Base-by-base conservation (phyloP, 2,113 vertebrate genomes). In the Gopherus flavomarginatus region DNA sequence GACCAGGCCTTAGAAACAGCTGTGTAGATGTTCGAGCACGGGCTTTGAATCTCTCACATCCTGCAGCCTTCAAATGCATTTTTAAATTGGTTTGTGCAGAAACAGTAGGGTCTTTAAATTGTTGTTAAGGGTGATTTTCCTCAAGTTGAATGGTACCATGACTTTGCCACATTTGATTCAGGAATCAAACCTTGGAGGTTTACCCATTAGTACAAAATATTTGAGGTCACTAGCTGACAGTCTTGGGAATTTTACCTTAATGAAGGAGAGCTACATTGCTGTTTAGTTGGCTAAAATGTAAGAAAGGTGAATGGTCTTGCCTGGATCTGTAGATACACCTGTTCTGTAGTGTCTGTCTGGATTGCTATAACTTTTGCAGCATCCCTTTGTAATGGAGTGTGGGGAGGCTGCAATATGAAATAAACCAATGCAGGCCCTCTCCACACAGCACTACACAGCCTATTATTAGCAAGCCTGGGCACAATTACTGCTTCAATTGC, bases 201-300 rank as follows among this genome's bases (percentile, higher is more conserved):
- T 81, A 47, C 0, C 19, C 1, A 0, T n/a, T 35, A 62, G 80
- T 81, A 83, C 62, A 90, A 88, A 95, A 95, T 90, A 14, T 44
- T 84, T 84, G 52, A 95, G 90, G 44, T 62, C 81, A 44, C 81
- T 80, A 49, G 75, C 69, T 82, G n/a, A 62, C 35, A 82, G 47
- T 81, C 59, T 59, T 86, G 59, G 87, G 78, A 31, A 8, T 6
- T 95, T 94, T 93, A 93, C 77, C 42, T 10, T 38, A 31, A 86
- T 16, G 1, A 1, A 3, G 2, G 42, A 44, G 84, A 94, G 54
- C 29, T 81, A 0, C 47, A 4, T 57, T 16, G 78, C 69, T 78
- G 29, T 81, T 88, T 24, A 80, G 31, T 19, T 19, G 90, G 42
- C 77, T 62, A 83, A 81, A 90, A 57, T 27, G 22, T n/a, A 87